These are phyloP conservation scores for Tenebrosternarchus preto DNA, from an alignment of 2,113 vertebrate species.

Conservation along the genomic window DNA sequence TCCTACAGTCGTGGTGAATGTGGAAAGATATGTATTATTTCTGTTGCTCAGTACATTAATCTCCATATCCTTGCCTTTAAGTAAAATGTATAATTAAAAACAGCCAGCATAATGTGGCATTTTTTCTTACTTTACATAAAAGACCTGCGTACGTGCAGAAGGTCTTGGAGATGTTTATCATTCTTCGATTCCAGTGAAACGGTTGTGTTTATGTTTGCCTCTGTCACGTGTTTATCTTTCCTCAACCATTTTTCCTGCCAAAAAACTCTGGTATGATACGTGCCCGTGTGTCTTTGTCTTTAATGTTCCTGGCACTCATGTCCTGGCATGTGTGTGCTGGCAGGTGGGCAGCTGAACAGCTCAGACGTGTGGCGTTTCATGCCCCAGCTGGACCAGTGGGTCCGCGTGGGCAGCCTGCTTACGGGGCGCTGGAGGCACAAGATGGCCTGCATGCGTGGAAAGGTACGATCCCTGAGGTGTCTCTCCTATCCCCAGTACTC, in stretches of 20 bases:
- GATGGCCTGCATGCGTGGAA: conserved; percentile 74
- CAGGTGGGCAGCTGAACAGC: conserved; percentile 81
- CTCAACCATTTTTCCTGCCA: neutral
- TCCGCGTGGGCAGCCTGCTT: conserved; percentile 72
- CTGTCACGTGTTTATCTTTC: conserved; percentile 2
- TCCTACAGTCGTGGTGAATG: neutral
- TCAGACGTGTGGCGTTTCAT: conserved; percentile 76
- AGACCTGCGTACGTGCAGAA: neutral
- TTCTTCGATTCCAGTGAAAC: conserved; percentile 1
- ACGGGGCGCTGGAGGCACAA: conserved; percentile 80
- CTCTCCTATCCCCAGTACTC: neutral
- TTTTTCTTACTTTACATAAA: neutral
- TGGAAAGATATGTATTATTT: neutral
- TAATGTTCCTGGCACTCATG: neutral
- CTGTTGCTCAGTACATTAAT: neutral
- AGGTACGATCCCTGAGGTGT: conserved; percentile 63
- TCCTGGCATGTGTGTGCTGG: neutral
- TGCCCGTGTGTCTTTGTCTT: neutral
- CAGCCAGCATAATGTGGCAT: too few species aligned
- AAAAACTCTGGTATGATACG: neutral
- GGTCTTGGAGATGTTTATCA: neutral
- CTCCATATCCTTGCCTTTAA: neutral
- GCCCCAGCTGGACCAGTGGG: conserved; percentile 76
- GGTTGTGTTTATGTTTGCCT: neutral
- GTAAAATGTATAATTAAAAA: too few species aligned